These are phyloP conservation scores for Brachypterus glaber DNA, from an alignment of 2,888 invertebrate genomes.

Conservation along the genomic window DNA sequence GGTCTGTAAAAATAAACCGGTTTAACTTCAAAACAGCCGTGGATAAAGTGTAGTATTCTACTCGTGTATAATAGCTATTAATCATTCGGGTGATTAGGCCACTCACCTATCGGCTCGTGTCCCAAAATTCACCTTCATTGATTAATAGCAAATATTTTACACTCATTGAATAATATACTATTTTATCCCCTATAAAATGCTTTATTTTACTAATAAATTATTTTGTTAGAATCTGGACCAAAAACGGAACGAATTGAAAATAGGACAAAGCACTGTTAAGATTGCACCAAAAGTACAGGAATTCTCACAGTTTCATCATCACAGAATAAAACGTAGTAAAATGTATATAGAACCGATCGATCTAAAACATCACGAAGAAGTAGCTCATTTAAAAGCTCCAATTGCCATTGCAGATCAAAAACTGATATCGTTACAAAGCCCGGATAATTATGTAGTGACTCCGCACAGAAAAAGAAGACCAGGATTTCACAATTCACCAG, in stretches of 20 bases:
- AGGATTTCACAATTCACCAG: constrained; percentile 79
- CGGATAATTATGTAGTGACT: constrained; percentile 75
- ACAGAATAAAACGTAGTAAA: constrained; percentile 50
- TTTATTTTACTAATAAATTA: too few species aligned
- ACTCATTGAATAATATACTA: too few species aligned
- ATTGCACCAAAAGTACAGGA: constrained; percentile 53
- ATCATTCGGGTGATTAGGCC: too few species aligned
- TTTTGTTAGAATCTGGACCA: too few species aligned
- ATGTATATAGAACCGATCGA: constrained; percentile 60
- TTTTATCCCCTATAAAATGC: too few species aligned
- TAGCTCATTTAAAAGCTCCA: constrained; percentile 55
- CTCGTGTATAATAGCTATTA: too few species aligned
- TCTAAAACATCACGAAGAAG: constrained; percentile 61
- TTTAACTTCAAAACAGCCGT: too few species aligned
- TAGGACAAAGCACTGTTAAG: constrained; percentile 52
- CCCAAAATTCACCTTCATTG: too few species aligned
- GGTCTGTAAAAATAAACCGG: too few species aligned
- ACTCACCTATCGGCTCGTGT: too few species aligned
- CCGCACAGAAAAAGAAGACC: constrained; percentile 79
- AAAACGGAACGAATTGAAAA: constrained; percentile 46
- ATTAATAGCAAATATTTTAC: too few species aligned
- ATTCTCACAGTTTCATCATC: constrained; percentile 38
- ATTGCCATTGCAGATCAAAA: constrained; percentile 51
- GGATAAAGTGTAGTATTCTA: too few species aligned
- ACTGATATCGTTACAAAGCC: constrained; percentile 60